A percentile compares a stretch with the other conserved stretches of the same genome.
phyloP scores from a whole-genome alignment of 2,888 invertebrate genomes.

The Hemaris fuciformis region DNA sequence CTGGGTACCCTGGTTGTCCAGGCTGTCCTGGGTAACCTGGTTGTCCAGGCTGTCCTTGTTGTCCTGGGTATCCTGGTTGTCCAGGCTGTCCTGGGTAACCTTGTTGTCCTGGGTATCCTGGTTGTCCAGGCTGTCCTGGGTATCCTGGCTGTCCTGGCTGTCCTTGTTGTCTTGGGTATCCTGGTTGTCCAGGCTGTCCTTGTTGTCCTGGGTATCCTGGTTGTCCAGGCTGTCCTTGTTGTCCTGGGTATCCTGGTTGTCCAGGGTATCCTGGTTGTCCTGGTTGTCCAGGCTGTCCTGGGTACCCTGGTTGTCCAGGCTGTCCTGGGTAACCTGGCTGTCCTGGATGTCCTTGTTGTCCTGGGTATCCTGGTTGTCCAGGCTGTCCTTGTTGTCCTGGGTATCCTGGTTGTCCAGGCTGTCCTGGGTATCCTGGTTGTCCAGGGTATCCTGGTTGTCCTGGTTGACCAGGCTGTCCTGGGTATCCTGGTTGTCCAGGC shows the following conservation, averaged over 20 bases:
- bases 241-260: too few species aligned
- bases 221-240: too few species aligned
- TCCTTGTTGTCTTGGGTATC: too few species aligned
- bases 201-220: too few species aligned
- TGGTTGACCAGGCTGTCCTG: constrained; percentile 25
- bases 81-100: constrained; percentile 43
- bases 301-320: too few species aligned
- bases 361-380: too few species aligned
- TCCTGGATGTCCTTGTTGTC: too few species aligned
- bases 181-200: too few species aligned
- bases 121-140: constrained; percentile 28
- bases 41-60: constrained; percentile 31
- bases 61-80: constrained; percentile 33
- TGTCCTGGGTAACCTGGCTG: too few species aligned
- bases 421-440: constrained; percentile 19
- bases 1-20: constrained; percentile 48
- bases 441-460: constrained; percentile 23
- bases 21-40: constrained; percentile 39
- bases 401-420: constrained; percentile 18
- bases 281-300: too few species aligned
- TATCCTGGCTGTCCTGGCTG: too few species aligned
- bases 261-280: too few species aligned
- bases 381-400: constrained; percentile 19
- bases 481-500: constrained; percentile 26
- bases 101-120: constrained; percentile 37